These are phyloP conservation scores for Hypselothyrea guttata DNA, from an alignment of 2,888 invertebrate species.

Conservation along the genomic window DNA sequence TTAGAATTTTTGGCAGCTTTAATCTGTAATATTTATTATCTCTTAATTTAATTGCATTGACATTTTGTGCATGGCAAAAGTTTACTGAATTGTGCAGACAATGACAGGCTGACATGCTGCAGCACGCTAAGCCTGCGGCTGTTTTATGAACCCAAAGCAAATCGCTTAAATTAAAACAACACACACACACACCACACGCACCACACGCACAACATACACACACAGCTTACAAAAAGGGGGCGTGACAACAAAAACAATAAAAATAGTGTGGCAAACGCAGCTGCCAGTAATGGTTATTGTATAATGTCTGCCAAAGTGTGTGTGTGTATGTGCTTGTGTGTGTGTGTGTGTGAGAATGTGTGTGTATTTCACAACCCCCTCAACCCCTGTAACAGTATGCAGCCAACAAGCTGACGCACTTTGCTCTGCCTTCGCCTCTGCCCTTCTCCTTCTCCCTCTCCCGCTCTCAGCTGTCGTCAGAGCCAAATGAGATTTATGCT, in stretches of 20 bases:
- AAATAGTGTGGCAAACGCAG: slow-evolving; percentile 74
- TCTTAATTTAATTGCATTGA: slow-evolving; percentile 43
- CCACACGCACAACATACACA: slow-evolving; percentile 20
- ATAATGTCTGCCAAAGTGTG: slow-evolving; percentile 38
- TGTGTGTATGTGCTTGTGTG: slow-evolving; percentile 17
- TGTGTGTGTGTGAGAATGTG: slow-evolving; percentile 10
- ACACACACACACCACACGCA: slow-evolving; percentile 34
- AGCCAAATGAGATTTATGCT: slow-evolving; percentile 70
- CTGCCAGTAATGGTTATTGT: slow-evolving; percentile 70
- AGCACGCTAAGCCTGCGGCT: slow-evolving; percentile 55
- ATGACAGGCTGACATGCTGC: slow-evolving; percentile 17
- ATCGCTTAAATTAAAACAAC: slow-evolving; percentile 74
- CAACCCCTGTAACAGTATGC: slow-evolving; percentile 54
- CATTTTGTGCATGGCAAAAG: slow-evolving; percentile 39
- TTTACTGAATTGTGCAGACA: background rate
- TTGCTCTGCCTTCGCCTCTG: slow-evolving; percentile 18
- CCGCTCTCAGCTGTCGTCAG: slow-evolving; percentile 7
- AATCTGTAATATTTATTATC: too few species aligned
- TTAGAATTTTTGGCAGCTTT: too few species aligned
- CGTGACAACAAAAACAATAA: slow-evolving; percentile 55
- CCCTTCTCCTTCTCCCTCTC: slow-evolving; percentile 25
- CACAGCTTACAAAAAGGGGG: slow-evolving; percentile 13
- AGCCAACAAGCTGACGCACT: slow-evolving; percentile 48
- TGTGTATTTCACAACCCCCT: slow-evolving; percentile 1
- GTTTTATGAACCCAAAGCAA: slow-evolving; percentile 61